Evolutionary conservation across 1,140 invertebrate genomes (phyloP).

Genomic region (Listronotus oregonensis): DNA sequence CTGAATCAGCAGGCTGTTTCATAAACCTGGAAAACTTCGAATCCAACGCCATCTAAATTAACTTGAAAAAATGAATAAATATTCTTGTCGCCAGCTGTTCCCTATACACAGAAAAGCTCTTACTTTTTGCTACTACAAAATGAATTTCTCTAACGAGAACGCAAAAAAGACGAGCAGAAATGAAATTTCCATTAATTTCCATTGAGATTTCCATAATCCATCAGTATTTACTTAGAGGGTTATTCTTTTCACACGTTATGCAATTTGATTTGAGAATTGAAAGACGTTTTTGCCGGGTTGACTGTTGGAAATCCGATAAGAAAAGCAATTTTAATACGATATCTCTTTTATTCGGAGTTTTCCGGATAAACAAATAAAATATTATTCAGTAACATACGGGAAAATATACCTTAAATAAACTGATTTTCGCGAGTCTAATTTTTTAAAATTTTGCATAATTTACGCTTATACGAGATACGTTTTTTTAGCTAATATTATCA

Average conservation of each 20-base stretch:
- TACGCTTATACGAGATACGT: too few species aligned
- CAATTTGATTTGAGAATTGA: slow-evolving; percentile 3
- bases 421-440: too few species aligned
- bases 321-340: too few species aligned
- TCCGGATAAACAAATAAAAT: too few species aligned
- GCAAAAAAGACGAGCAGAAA: slow-evolving; percentile 11
- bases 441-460: too few species aligned
- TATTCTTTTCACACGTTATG: slow-evolving; percentile 8
- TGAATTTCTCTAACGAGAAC: slow-evolving; percentile 7
- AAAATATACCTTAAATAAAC: too few species aligned
- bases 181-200: slow-evolving; percentile 14
- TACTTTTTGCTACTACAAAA: slow-evolving; percentile 12
- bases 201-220: slow-evolving; percentile 13
- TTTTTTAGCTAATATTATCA: too few species aligned
- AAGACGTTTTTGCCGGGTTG: not conserved
- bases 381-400: too few species aligned
- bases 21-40: too few species aligned
- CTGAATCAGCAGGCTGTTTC: too few species aligned
- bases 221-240: slow-evolving; percentile 8
- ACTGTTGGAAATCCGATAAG: too few species aligned
- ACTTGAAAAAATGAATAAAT: slow-evolving; percentile 12
- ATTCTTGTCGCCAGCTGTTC: slow-evolving; percentile 12
- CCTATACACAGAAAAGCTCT: slow-evolving; percentile 13
- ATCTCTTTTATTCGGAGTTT: too few species aligned
- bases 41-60: not conserved